phyloP scores from a whole-genome alignment of 2,888 invertebrate genomes.

The Campaea margaritaria region DNA sequence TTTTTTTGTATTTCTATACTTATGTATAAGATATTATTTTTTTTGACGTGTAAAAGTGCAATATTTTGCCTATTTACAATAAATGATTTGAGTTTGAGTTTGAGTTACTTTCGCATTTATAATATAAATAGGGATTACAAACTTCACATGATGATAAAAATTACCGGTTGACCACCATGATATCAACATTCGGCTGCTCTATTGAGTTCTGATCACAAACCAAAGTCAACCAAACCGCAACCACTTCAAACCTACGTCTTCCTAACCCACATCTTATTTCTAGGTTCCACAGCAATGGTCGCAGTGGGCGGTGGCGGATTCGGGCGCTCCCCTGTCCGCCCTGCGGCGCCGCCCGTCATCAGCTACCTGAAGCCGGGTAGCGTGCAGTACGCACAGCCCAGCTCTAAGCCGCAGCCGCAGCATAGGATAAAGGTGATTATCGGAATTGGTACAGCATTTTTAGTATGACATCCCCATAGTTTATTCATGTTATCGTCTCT shows the following conservation, averaged over 20 bases:
- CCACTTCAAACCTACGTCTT: neutral
- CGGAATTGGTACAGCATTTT: too few relatives aligned
- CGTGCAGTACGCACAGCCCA: slow-evolving; percentile 66
- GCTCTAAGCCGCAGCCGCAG: slow-evolving; percentile 69
- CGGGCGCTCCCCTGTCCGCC: slow-evolving; percentile 62
- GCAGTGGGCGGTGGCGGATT: slow-evolving; percentile 76
- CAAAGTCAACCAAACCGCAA: too few relatives aligned
- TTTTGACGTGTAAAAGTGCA: too few relatives aligned
- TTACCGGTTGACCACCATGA: slow-evolving; percentile 34
- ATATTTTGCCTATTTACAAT: too few relatives aligned
- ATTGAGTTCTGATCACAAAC: slow-evolving; percentile 25
- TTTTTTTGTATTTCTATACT: too few relatives aligned
- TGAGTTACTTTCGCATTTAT: too few relatives aligned
- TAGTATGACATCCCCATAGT: too few relatives aligned
- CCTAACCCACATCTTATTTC: neutral
- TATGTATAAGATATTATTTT: too few relatives aligned
- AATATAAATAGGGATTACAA: too few relatives aligned
- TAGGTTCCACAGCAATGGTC: slow-evolving; percentile 77
- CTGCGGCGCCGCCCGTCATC: slow-evolving; percentile 78
- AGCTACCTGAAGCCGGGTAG: slow-evolving; percentile 75
- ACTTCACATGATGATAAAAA: slow-evolving; percentile 29
- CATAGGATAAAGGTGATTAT: slow-evolving; percentile 80
- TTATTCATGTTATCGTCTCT: too few relatives aligned
- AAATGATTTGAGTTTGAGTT: too few relatives aligned
- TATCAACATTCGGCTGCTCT: slow-evolving; percentile 32